These are phyloP conservation scores for Varecia variegata DNA, from an alignment of 2,797 vertebrate species.

Conservation along the genomic window DNA sequence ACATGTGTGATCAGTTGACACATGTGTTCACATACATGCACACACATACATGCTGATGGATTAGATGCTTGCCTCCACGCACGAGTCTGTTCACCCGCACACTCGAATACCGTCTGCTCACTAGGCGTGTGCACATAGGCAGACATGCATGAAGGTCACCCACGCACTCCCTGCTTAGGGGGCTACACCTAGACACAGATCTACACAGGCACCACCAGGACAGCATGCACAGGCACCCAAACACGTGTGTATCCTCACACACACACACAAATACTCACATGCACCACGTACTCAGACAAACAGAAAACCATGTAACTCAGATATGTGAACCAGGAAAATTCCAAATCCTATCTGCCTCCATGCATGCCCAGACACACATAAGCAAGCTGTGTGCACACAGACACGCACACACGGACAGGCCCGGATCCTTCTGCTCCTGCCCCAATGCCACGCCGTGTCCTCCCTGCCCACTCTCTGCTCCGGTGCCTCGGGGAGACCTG, in stretches of 20 bases:
- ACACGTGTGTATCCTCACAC: too few species aligned
- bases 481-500: background rate
- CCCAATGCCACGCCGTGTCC: background rate
- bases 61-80: background rate
- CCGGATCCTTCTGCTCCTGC: too few species aligned
- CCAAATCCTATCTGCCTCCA: background rate
- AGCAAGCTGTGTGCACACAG: rapidly evolving
- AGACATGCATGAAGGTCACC: rapidly evolving
- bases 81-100: background rate
- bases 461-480: background rate
- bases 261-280: background rate
- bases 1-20: background rate
- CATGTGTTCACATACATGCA: background rate
- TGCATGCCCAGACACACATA: rapidly evolving
- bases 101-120: rapidly evolving
- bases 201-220: background rate
- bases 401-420: rapidly evolving
- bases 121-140: too few species aligned
- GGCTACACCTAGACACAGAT: too few species aligned
- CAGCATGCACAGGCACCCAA: rapidly evolving
- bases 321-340: background rate
- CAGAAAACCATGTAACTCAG: background rate
- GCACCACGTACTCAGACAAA: background rate
- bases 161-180: background rate
- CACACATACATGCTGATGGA: background rate